Conservation (phyloP, 2,113 vertebrate species). For the Gopherus evgoodei region DNA sequence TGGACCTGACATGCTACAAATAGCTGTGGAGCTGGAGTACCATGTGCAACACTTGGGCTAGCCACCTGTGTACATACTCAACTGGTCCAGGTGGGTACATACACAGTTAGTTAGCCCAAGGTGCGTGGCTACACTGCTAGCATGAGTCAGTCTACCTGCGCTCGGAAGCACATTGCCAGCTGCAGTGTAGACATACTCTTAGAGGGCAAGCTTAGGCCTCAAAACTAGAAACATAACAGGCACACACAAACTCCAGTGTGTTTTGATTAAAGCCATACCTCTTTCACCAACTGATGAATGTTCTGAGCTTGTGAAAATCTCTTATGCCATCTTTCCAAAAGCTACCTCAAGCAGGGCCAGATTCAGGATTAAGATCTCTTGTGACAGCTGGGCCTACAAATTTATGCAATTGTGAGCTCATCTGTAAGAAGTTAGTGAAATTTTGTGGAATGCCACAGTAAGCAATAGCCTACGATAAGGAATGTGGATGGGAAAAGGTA, state of each 20-base stretch:
- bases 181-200: not conserved
- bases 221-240: not conserved
- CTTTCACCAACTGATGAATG: not conserved
- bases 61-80: not conserved
- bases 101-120: not conserved
- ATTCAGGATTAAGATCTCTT: not conserved
- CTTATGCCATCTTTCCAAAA: not conserved
- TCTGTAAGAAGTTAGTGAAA: not conserved
- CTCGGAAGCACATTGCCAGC: not conserved
- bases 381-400: not conserved
- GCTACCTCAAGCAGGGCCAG: not conserved
- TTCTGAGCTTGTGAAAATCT: not conserved
- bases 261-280: not conserved
- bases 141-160: not conserved
- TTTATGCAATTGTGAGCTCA: not conserved
- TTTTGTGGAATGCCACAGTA: not conserved
- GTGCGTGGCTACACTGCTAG: not conserved
- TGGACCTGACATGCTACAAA: not conserved
- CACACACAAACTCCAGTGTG: not conserved
- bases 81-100: not conserved
- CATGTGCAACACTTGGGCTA: not conserved
- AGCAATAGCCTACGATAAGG: not conserved
- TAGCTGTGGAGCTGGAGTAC: not conserved
- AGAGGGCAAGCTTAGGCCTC: not conserved
- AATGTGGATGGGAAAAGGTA: not conserved